phyloP scores from a whole-genome alignment of 2,113 vertebrate species.

The Bombycilla garrulus region DNA sequence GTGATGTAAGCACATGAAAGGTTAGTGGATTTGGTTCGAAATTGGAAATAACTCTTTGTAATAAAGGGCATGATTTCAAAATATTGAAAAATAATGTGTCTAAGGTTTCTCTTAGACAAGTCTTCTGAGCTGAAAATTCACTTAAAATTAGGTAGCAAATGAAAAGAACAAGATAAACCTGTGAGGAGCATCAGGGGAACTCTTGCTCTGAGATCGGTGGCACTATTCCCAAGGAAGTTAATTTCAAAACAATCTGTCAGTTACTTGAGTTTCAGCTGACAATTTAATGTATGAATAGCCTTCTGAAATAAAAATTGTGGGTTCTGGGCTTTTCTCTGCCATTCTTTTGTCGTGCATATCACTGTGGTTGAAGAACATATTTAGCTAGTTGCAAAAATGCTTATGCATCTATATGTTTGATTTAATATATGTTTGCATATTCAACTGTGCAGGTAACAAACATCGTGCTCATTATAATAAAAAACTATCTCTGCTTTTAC shows the following conservation, averaged over 20 bases:
- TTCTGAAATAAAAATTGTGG: conserved; percentile 15
- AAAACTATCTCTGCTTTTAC: conserved; percentile 22
- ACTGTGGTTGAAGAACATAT: conserved; percentile 20
- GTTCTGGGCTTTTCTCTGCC: conserved; percentile 10
- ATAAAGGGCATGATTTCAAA: neutral
- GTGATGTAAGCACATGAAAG: neutral
- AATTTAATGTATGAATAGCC: neutral
- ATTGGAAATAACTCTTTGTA: neutral
- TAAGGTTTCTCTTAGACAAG: neutral
- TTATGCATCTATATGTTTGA: conserved; percentile 54
- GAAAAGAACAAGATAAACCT: neutral
- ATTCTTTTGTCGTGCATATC: neutral
- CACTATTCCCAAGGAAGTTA: neutral
- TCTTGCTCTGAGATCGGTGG: neutral
- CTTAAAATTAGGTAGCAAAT: neutral
- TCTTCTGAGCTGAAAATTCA: neutral
- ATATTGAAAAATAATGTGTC: neutral
- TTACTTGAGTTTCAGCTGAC: neutral
- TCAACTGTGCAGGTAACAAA: conserved; percentile 48
- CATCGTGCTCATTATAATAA: neutral
- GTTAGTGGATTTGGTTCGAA: neutral
- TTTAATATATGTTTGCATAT: conserved; percentile 54
- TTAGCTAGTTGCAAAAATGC: conserved; percentile 48
- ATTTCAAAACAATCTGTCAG: neutral
- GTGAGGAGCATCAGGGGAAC: neutral